These are phyloP conservation scores for Rhineura floridana DNA, from an alignment of 2,113 vertebrate genomes.

Conservation along the genomic window DNA sequence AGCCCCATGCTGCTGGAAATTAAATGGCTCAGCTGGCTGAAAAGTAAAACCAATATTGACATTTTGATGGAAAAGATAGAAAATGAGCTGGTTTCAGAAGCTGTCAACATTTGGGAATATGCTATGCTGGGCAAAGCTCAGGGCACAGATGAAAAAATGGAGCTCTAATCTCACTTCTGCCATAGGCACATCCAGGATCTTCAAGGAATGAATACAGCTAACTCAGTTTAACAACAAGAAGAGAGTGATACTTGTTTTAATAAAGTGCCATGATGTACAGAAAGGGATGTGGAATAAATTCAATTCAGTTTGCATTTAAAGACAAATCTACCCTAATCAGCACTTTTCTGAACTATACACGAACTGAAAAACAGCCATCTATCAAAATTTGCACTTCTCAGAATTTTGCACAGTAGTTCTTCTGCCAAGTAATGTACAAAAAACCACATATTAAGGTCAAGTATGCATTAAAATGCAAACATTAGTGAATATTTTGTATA, in stretches of 20 bases:
- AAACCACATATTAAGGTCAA: no score
- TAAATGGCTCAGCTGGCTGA: constrained; percentile 34
- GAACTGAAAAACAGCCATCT: no score
- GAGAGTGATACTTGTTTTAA: not conserved
- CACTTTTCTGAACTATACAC: no score
- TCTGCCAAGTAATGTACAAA: no score
- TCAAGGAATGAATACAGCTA: not conserved
- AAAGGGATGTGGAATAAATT: not conserved
- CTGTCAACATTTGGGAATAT: constrained; percentile 11
- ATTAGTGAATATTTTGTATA: no score
- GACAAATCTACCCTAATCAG: no score
- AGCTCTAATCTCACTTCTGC: not conserved
- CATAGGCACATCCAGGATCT: not conserved
- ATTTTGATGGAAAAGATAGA: constrained; percentile 23
- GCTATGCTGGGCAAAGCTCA: not conserved
- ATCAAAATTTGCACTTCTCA: no score
- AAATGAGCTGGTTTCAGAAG: constrained; percentile 27
- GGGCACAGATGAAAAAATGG: not conserved
- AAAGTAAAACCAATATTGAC: constrained; percentile 36
- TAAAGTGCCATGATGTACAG: not conserved
- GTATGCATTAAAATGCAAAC: no score
- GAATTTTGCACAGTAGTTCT: no score
- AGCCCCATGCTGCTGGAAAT: constrained; percentile 18
- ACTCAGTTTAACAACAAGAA: not conserved
- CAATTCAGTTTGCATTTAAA: no score